Conservation (phyloP, 2,797 vertebrate species). For the Streptopelia turtur region DNA sequence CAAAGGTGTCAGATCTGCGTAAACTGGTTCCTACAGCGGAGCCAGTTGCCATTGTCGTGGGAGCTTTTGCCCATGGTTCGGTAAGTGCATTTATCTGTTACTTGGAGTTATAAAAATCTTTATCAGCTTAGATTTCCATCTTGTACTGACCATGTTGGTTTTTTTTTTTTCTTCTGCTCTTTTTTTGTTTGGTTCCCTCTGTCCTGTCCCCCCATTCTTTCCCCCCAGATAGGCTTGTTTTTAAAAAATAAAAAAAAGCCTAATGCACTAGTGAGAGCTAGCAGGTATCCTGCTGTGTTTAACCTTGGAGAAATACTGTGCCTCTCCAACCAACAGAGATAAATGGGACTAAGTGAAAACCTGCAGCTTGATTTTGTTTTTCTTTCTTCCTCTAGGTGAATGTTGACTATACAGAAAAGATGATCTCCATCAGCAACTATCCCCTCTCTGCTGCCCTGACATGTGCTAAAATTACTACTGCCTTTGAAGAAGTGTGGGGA, state of each 20-base stretch:
- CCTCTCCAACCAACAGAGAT: neutral
- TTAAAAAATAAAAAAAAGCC: no score
- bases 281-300: neutral
- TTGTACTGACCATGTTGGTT: neutral
- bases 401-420: conserved; percentile 94
- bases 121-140: neutral
- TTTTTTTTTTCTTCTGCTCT: neutral
- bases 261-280: neutral
- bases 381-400: conserved; percentile 78
- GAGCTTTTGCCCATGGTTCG: conserved; percentile 94
- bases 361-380: neutral
- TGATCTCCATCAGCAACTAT: conserved; percentile 94
- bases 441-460: conserved; percentile 95
- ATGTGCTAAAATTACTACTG: conserved; percentile 94
- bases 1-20: conserved; percentile 80
- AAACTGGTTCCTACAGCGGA: conserved; percentile 85
- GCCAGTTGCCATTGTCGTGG: conserved; percentile 89
- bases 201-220: fast-evolving
- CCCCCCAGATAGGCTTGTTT: neutral
- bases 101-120: neutral
- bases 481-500: conserved; percentile 96
- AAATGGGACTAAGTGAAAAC: neutral
- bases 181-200: neutral
- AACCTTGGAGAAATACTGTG: neutral
- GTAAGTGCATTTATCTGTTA: conserved; percentile 75